Base-by-base conservation (phyloP, 2,888 invertebrate species). In the Anagyrus pseudococci region DNA sequence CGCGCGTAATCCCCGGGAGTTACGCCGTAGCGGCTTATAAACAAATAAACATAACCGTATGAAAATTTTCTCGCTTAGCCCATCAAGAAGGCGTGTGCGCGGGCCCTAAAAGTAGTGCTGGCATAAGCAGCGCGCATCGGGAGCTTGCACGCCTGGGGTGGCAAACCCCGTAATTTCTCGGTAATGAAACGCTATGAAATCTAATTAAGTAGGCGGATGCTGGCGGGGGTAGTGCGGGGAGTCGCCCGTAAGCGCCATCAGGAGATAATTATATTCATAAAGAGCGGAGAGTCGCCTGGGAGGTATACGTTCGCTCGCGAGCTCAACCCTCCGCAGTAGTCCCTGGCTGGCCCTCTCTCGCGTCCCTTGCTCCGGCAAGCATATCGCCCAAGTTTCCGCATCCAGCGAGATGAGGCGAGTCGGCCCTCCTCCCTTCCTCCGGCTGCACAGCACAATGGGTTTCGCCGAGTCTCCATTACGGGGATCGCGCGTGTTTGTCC, bases 131-230 rank as follows among this genome's bases (percentile, higher is more conserved):
- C n/a, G n/a, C n/a, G n/a, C n/a, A n/a, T n/a, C n/a, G n/a, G n/a
- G n/a, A n/a, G n/a, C n/a, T n/a, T n/a, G n/a, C n/a, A n/a, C n/a
- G n/a, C n/a, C n/a, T n/a, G 29, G 29, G 10, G 29, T 10, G 29
- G 29, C 64, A 63, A 57, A 66, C 62, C 65, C 62, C 67, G 64
- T 69, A 67, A 69, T 66, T 68, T 66, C 67, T 58, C 64, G 53
- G 54, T 55, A 63, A 58, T 58, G 58, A 58, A 63, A 63, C 63
- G 19, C 26, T 52, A 52, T 49, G 55, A 55, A 61, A 65, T 58
- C 58, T 61, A 65, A 65, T 65, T 61, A 65, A 57, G 58, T 53
- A 15, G 4, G 48, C 7, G 7, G 10, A 25, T n/a, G 17, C 40
- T 10, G 40, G 13, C n/a, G 1, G 40, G 4, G 40, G n/a, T n/a